Evolutionary conservation across 2,888 invertebrate genomes (phyloP), one percentile per base, ranked within the genome.

Genomic region (Himalopsyche tibetana): DNA sequence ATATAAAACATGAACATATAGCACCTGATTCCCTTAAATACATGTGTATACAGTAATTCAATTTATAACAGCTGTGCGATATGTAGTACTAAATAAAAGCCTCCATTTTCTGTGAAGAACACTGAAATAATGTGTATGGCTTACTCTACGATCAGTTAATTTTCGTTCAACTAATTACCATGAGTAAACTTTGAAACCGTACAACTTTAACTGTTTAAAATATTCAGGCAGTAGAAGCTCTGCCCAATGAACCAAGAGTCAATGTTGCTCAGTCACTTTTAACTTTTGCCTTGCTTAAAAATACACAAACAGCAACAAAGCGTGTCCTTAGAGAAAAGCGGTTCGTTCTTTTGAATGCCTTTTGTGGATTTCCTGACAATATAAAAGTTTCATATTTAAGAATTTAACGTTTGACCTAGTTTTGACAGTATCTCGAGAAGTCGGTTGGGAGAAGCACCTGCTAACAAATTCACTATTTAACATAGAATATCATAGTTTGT

Each of bases 391-490:
- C 63, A 19, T 19, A 28, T 63, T 63, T 28, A 19, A 63, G 8
- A 63, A 63, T 63, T 63, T 63, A 63, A 63, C 63, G 6, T 63
- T 63, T 63, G 63, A 63, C 63, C 63, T 63, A 63, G 63, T 63
- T 63, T 63, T 63, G 19, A 63, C 28, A 19, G 2, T 63, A 63
- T 63, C 63, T 63, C 2, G 63, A 19, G 19, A 19, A 5, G n/a
- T 19, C 11, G 9, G 19, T 63, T 56, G 8, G 28, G 19, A 63
- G 15, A 19, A 19, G 19, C 63, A 19, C 8, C 63, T 11, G 11
- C n/a, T 28, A 28, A 28, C 11, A 28, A 9, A 19, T 63, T 19
- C 28, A 63, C 19, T 19, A 63, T 19, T 19, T 63, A 63, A 63
- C 19, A 63, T 63, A 1, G 19, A 3, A 63, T 63, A 63, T 51